Conservation (phyloP, 2,797 vertebrate genomes). For the Ctenopoma multispine region DNA sequence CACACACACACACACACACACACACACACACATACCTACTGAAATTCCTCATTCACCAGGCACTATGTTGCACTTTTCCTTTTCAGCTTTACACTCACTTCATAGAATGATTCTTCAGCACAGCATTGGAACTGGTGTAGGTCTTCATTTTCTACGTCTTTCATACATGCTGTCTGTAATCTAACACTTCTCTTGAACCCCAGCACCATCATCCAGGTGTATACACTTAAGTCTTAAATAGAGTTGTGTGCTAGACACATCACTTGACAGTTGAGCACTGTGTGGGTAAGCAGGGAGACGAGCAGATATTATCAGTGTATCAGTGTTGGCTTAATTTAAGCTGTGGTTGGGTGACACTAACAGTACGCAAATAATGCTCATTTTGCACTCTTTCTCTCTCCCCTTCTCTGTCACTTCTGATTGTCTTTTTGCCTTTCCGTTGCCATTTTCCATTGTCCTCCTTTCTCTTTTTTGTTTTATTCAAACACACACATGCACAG, state of each 20-base stretch:
- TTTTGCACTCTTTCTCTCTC: not conserved
- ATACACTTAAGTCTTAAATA: constrained; percentile 8
- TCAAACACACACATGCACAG: constrained; percentile 32
- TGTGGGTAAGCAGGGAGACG: constrained; percentile 46
- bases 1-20: constrained; percentile 4
- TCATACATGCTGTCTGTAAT: constrained; percentile 32
- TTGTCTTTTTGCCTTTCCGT: constrained; percentile 21
- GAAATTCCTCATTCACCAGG: constrained; percentile 23
- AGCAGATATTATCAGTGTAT: constrained; percentile 1
- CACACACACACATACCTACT: constrained; percentile 1
- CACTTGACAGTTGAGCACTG: constrained; percentile 10
- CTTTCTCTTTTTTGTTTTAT: not conserved
- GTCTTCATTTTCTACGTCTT: constrained; percentile 23
- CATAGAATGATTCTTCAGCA: constrained; percentile 3
- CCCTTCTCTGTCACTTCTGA: not conserved
- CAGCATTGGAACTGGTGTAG: not conserved
- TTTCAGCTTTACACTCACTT: constrained; percentile 8
- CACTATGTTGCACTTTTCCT: not conserved
- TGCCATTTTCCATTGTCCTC: constrained; percentile 16
- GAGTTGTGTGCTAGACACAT: not conserved
- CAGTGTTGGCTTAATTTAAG: constrained; percentile 19
- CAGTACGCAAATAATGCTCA: not conserved
- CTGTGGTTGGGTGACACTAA: constrained; percentile 20
- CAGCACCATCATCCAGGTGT: constrained; percentile 32
- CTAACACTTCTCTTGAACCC: constrained; percentile 7